Evolutionary conservation across 2,888 invertebrate species (phyloP), one percentile per base, ranked within the genome.

Genomic region (Andrena minutula): DNA sequence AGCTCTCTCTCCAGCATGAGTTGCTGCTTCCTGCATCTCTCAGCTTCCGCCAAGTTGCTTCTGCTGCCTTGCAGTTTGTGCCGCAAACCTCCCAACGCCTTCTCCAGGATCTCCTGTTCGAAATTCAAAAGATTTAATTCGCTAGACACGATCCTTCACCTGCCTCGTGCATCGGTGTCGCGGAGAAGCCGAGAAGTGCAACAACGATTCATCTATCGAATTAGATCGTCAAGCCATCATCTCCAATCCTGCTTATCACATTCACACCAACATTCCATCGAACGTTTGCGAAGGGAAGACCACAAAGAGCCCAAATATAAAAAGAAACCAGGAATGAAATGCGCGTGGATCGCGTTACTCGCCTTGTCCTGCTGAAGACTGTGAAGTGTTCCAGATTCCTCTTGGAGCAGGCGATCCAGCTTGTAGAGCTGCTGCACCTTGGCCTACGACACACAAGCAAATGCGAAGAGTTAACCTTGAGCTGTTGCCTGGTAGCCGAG

Each of bases 391-490:
- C 96, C 96, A 8, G 97, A 97, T 92, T 97, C 97, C 92, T 97
- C 96, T 91, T 97, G 97, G 58, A 97, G 94, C 87, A 96, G 95
- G 93, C 95, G 96, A 95, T 95, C 98, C 94, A 95, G 95, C 94
- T 95, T 96, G 95, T 96, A 98, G 91, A 96, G 95, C 94, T 96
- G 97, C 94, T 95, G 96, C 77, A 98, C 97, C 95, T 96, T 98
- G 92, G 95, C 95, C 96, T 96, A 91, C 56, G 92, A 93, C 86
- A 88, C 49, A 75, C 41, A 79, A 75, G 49, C 65, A 41, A 61
- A 56, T 26, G 23, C 70, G 63, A 35, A 65, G 68, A 61, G 20
- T 79, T 74, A 83, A 75, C 82, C 80, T 82, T 79, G 70, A 79
- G 77, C 68, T 28, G 56, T 83, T 61, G 41, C 35, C 79, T 72